Percentiles rank a stretch among this genome's conserved stretches.
Conservation (phyloP, 2,888 invertebrate species). For the Cryptus viduatorius region DNA sequence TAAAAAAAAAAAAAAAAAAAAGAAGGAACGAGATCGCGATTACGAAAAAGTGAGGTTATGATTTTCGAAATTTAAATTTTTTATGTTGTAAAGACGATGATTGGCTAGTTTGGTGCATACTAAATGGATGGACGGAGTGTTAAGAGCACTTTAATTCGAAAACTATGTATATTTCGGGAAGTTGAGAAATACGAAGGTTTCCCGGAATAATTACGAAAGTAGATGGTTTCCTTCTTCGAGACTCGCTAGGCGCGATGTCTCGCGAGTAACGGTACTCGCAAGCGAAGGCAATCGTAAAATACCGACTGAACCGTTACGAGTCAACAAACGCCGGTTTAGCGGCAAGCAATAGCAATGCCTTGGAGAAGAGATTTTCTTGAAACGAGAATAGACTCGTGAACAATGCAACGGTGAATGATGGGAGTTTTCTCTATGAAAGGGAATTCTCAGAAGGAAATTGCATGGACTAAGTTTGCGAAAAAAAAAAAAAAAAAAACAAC, state of each 20-base stretch:
- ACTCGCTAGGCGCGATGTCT: constrained; percentile 45
- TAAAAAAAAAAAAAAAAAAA: not conserved
- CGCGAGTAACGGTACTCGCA: constrained; percentile 62
- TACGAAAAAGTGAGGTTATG: not conserved
- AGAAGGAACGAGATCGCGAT: not conserved
- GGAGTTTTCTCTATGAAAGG: constrained; percentile 4
- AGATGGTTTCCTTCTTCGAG: constrained; percentile 45
- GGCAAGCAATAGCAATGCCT: constrained; percentile 10
- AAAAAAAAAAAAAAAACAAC: too few relatives aligned
- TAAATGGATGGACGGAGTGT: too few relatives aligned
- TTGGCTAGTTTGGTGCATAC: too few relatives aligned
- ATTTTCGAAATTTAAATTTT: not conserved
- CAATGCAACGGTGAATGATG: not conserved
- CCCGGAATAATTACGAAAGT: constrained; percentile 40
- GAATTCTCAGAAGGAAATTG: not conserved
- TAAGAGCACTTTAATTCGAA: too few relatives aligned
- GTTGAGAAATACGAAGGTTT: constrained; percentile 25
- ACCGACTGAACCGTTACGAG: constrained; percentile 62
- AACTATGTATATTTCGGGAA: not conserved
- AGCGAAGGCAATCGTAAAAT: constrained; percentile 61
- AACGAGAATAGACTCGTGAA: not conserved
- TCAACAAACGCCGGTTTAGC: constrained; percentile 57
- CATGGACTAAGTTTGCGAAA: not conserved
- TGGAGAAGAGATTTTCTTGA: constrained; percentile 5
- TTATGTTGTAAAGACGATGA: too few relatives aligned